A percentile compares a stretch with the other conserved stretches of the same genome.
Evolutionary conservation across 2,888 invertebrate species (phyloP).

Genomic region (Eledone cirrhosa): DNA sequence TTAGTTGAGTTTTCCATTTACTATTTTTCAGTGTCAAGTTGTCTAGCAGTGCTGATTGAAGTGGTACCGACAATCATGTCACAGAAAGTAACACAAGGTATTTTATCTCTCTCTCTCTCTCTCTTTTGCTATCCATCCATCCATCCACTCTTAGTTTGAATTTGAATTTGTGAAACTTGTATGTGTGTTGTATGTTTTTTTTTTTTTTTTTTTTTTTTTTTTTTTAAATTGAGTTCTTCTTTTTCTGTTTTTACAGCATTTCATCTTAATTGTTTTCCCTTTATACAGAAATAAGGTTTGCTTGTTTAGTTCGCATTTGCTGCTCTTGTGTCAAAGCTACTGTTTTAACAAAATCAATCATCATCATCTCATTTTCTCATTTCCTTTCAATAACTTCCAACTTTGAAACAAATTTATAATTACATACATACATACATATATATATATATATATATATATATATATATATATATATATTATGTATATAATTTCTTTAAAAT

Average conservation of each 20-base stretch:
- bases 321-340: conserved; percentile 23
- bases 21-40: conserved; percentile 8
- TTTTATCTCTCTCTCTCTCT: neutral
- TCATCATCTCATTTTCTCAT: too few relatives aligned
- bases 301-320: conserved; percentile 21
- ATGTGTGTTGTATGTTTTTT: neutral
- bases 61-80: neutral
- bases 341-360: neutral
- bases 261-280: conserved; percentile 26
- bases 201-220: conserved; percentile 15
- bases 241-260: conserved; percentile 22
- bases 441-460: too few relatives aligned
- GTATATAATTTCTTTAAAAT: too few relatives aligned
- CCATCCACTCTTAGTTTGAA: neutral
- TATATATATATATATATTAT: too few relatives aligned
- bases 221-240: conserved; percentile 9
- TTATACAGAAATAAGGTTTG: conserved; percentile 19
- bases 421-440: too few relatives aligned
- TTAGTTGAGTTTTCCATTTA: neutral
- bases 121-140: too few relatives aligned
- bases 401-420: too few relatives aligned
- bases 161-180: conserved; percentile 9
- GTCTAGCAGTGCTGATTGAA: neutral
- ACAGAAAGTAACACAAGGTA: conserved; percentile 18
- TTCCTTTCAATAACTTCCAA: too few relatives aligned